Evolutionary conservation across 2,113 vertebrate genomes (phyloP), one percentile per base, ranked within the genome.

Genomic region (Phylloscopus trochiloides): DNA sequence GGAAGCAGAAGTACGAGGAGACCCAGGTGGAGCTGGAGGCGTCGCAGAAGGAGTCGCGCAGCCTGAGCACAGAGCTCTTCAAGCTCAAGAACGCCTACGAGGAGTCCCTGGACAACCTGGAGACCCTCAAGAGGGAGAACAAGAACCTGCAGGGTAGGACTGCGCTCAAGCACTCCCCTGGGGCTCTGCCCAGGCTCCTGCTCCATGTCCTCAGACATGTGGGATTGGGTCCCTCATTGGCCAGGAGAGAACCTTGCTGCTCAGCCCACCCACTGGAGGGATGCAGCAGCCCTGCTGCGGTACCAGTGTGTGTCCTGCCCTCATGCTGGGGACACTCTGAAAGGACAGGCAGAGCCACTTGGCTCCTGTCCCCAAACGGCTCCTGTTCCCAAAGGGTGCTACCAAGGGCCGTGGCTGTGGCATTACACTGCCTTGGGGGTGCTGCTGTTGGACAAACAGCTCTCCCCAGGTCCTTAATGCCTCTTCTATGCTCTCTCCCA

Each of bases 61-160:
- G 98, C 85, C 97, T 99, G n/a, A 99, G 99, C 97, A 99, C 99
- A 0, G 99, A 99, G 95, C 99, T 99, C 68, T 99, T 99, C 94
- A 99, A 99, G 80, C 98, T 99, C 81, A 99, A 98, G 96, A 99
- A 99, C 8, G 98, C 98, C 80, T 99, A 99, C 0, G 99, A 99
- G 94, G 99, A 99, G 97, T 98, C 98, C 6, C 94, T 99, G 31
- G 99, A 99, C 76, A 98, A 99, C 90, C 97, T 99, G 93, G 99
- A 99, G 97, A 99, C 98, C 2, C 95, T 99, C 83, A 99, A 98
- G 97, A 97, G 99, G 61, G 99, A 99, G 97, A 99, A 99, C 97
- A 99, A 99, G 98, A 99, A 99, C 96, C 97, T 99, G 32, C 99
- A 99, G 96, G 99, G 99, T 99, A 98, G 10, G 89, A 11, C 32